Base-by-base conservation (phyloP, 2,797 vertebrate genomes). In the Phataginus tetradactyla region DNA sequence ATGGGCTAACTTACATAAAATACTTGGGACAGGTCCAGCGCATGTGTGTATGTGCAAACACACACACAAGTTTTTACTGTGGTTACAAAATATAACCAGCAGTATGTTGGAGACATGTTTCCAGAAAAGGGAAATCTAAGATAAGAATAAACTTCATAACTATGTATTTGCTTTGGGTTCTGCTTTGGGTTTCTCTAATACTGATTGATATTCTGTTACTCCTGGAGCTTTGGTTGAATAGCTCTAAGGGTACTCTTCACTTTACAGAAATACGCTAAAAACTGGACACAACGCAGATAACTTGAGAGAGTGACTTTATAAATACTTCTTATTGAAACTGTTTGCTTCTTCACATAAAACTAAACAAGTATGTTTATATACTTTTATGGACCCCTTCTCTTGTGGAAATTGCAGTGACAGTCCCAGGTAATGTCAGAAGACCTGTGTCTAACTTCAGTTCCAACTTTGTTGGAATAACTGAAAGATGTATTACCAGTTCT, bases 261-360 rank as follows among this genome's bases (percentile, higher is more conserved):
- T 81, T 92, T 95, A 94, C 12, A 34, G 45, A 79, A 91, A 78
- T 69, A 74, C 55, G 21, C 72, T 55, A 71, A 90, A 95, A 96
- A 88, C 21, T 72, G 90, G 71, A 94, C 37, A 51, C 3, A 81
- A 92, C 29, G 53, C 78, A 91, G 42, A 39, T 77, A 96, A 90
- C 68, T 80, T 90, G 4, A 91, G 32, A 86, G 17, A 88, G 68
- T 93, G 69, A n/a, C 9, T 83, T 91, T 66, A 87, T 7, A 37
- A 37, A 37, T 37, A 37, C 37, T 37, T 37, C 37, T 37, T 37
- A 37, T 37, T 94, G 69, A 91, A 94, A 86, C 25, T 10, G 5
- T 86, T 37, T 90, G 55, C 32, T 94, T 94, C 34, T 85, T 96
- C 94, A 95, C 66, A 64, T 37, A 95, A 92, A 96, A 78, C 42